Evolutionary conservation across 2,888 invertebrate species (phyloP), one percentile per base, ranked within the genome.

Genomic region (Sesia apiformis): DNA sequence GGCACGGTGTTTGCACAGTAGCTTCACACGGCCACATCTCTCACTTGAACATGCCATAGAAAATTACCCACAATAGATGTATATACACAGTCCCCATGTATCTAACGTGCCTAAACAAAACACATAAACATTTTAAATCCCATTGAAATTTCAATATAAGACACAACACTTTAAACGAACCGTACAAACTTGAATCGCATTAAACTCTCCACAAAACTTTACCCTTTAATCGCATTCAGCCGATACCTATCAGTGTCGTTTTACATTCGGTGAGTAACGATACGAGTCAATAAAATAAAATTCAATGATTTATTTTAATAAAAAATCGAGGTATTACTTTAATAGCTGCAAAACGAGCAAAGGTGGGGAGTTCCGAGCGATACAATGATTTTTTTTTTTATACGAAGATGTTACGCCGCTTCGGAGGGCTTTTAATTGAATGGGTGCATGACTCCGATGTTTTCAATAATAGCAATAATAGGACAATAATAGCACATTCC

Each of bases 341-440:
- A 84, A 87, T 85, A 83, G 81, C 83, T 73, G 72, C 72, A 84
- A 83, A 78, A 77, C 63, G 67, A 82, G 64, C 69, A 81, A 78
- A 76, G 73, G 60, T 58, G 66, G 74, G 74, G 65, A 69, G 74
- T 74, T 79, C 66, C 69, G 75, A 74, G 63, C 75, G 72, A 80
- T 79, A 76, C 76, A 74, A 72, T 70, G 69, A 59, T 40, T 53
- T 69, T 78, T 79, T 79, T 46, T 46, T 46, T 7, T 82, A 68
- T 74, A 62, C 67, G 62, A 67, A 76, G 76, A 80, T 72, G 77
- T 76, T 76, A 70, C 73, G 70, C 67, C 72, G 78, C 78, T 76
- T 69, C 72, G 71, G 46, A 46, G 46, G 46, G 8, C 46, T 23
- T 46, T 46, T 46, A 46, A 46, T 46, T 46, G 46, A 83, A 73